Base-by-base conservation (phyloP, 2,797 vertebrate species). In the Gadopsis bispinosus region DNA sequence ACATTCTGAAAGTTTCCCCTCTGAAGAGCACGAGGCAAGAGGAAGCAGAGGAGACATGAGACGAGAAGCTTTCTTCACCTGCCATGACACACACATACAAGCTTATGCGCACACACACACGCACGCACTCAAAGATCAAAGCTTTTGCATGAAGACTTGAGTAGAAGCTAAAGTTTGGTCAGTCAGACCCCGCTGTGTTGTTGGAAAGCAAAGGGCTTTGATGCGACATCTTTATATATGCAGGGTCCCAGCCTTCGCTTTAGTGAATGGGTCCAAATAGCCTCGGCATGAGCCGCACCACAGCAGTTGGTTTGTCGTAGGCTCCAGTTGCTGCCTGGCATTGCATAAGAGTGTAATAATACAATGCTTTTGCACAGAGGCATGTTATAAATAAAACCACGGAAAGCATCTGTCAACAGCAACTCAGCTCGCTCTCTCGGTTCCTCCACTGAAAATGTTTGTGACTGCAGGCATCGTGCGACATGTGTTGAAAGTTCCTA, bases 301-400 rank as follows among this genome's bases (percentile, higher is more conserved):
- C 37, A 80, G 81, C 84, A 84, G 81, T 72, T 73, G 77, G 75
- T 86, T 79, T 77, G 72, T 64, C 79, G 75, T 47, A 65, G 73
- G 80, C 86, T 91, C 86, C 78, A 79, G 88, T 87, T 92, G 87
- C 83, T 77, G 75, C 69, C 81, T 87, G 83, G 75, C 73, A 79
- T 89, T 85, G 82, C 77, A 72, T 72, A 87, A 89, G 85, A 75
- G 73, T 81, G 74, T 83, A 79, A 78, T 77, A 82, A 87, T 82
- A 88, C 83, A 86, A 90, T 73, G 85, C 76, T 73, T 91, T 89
- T 89, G 73, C 81, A 85, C 31, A 39, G 55, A 77, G 73, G 77
- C 75, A 58, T 73, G 89, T 89, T 88, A 90, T 91, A 90, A 91
- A 93, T 91, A 90, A 89, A 91, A 85, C 63, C 81, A 70, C 85